Evolutionary conservation across 2,113 vertebrate species (phyloP).

Genomic region (Egretta garzetta): DNA sequence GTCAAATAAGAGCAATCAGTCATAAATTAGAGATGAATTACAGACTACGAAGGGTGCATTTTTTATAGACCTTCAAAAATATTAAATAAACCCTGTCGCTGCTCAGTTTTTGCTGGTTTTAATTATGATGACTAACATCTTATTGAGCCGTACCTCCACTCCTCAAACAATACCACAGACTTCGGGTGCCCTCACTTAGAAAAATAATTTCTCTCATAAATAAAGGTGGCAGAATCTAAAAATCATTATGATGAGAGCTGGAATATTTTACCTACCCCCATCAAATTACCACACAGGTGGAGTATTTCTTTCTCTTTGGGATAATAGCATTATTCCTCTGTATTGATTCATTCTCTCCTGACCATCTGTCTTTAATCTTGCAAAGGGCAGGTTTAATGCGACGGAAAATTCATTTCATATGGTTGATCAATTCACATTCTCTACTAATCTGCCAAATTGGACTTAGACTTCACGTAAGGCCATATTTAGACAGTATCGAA

Average conservation of each 20-base stretch:
- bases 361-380: constrained; percentile 45
- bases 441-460: background rate
- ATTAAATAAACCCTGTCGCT: background rate
- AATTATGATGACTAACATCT: background rate
- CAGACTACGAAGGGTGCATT: background rate
- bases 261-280: background rate
- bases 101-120: background rate
- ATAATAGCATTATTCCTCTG: background rate
- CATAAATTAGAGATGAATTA: background rate
- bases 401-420: constrained; percentile 41
- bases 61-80: background rate
- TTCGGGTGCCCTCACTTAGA: background rate
- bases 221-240: background rate
- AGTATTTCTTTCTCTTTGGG: background rate
- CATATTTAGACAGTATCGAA: background rate
- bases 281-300: background rate
- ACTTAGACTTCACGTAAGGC: background rate
- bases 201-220: background rate
- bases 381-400: background rate
- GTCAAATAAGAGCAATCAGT: background rate
- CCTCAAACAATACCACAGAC: background rate
- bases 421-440: background rate
- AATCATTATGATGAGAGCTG: background rate
- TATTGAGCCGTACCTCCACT: background rate
- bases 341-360: background rate